These are phyloP conservation scores for Bombus turneri DNA, from an alignment of 1,140 invertebrate genomes.

Conservation along the genomic window DNA sequence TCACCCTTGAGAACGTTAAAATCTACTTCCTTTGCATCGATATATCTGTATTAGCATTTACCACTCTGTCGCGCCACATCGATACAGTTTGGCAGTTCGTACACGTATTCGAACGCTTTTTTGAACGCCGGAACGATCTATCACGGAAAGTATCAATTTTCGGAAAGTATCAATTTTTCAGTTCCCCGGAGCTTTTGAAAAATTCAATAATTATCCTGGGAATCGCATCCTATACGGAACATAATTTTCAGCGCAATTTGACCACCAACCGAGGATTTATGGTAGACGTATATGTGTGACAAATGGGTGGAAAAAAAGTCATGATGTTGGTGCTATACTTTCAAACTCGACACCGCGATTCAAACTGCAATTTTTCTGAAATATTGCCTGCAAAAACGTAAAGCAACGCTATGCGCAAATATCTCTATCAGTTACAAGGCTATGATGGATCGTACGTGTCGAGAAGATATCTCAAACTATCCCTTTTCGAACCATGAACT, in stretches of 20 bases:
- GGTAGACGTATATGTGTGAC: not conserved
- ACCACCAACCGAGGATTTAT: not conserved
- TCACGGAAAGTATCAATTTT: not conserved
- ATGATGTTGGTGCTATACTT: slow-evolving; percentile 11
- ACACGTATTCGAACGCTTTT: not conserved
- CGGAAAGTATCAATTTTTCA: not conserved
- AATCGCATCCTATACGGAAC: not conserved
- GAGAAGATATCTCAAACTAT: not conserved
- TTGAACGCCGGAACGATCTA: too few species aligned
- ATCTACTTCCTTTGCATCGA: slow-evolving; percentile 55
- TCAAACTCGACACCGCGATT: slow-evolving; percentile 27
- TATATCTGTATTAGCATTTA: slow-evolving; percentile 33
- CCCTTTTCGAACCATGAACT: too few species aligned
- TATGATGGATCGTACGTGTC: not conserved
- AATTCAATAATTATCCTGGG: slow-evolving; percentile 8
- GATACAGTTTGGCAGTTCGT: not conserved
- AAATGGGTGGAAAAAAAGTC: slow-evolving; percentile 8
- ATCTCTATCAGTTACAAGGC: slow-evolving; percentile 1
- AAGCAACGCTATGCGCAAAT: not conserved
- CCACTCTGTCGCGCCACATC: not conserved
- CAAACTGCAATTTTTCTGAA: slow-evolving; percentile 29
- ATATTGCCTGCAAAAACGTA: slow-evolving; percentile 1
- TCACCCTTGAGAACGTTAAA: slow-evolving; percentile 60
- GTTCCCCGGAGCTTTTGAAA: not conserved
- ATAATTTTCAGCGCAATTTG: slow-evolving; percentile 23